A percentile compares a stretch with the other conserved stretches of the same genome.
Conservation (phyloP, 2,113 vertebrate species). For the Protomyctophum bolini region DNA sequence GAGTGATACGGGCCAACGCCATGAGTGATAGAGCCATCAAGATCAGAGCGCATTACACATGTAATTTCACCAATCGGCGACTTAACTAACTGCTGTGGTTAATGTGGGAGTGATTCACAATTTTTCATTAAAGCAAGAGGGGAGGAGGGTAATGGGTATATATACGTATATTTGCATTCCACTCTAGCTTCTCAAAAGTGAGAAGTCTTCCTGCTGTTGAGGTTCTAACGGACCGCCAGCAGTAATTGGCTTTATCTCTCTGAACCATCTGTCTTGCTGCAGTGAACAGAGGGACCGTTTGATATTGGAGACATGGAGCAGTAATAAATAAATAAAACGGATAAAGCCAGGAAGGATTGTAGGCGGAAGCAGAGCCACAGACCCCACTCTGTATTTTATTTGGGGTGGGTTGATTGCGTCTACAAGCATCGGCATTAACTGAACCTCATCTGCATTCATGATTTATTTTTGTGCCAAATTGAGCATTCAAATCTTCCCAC, state of each 20-base stretch:
- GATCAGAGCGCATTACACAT: slow-evolving; percentile 5
- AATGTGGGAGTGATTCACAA: neutral
- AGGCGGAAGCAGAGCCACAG: neutral
- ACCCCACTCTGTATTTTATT: too few species aligned
- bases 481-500: too few species aligned
- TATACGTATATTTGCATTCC: slow-evolving; percentile 24
- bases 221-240: slow-evolving; percentile 42
- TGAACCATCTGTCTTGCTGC: slow-evolving; percentile 57
- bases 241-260: slow-evolving; percentile 57
- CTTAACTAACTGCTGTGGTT: slow-evolving; percentile 1
- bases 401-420: too few species aligned
- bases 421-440: too few species aligned
- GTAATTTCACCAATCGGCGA: neutral
- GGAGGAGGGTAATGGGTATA: neutral
- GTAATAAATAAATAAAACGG: slow-evolving; percentile 44
- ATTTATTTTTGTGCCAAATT: too few species aligned
- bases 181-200: slow-evolving; percentile 2
- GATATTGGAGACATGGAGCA: slow-evolving; percentile 27
- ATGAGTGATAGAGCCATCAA: slow-evolving; percentile 3
- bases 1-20: neutral
- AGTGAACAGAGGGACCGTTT: slow-evolving; percentile 40
- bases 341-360: neutral
- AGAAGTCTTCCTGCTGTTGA: slow-evolving; percentile 7
- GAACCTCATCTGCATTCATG: too few species aligned
- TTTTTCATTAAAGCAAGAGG: slow-evolving; percentile 14